Evolutionary conservation across 2,113 vertebrate genomes (phyloP), one percentile per base, ranked within the genome.

Genomic region (Hippocampus comes): DNA sequence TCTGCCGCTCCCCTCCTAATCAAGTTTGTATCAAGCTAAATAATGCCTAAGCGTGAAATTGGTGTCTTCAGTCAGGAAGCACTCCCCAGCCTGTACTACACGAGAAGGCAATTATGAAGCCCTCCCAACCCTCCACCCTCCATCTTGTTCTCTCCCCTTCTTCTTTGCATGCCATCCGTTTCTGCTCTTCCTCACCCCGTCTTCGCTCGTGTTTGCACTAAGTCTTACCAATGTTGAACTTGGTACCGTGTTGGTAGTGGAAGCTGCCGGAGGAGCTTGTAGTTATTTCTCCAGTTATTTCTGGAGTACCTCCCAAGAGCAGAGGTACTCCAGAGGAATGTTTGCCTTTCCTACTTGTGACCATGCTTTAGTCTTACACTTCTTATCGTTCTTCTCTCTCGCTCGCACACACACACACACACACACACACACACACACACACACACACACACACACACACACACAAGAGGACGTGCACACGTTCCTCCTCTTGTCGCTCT

Each of bases 21-120:
- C 91, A 91, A 91, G 88, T 92, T 87, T 89, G 89, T 88, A 92
- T 91, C 89, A 90, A 90, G 88, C 89, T 86, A 90, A 92, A 91
- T 92, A 91, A 92, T 91, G 90, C 87, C 78, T 71, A 83, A 85
- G 89, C 78, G 82, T 93, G 90, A 91, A 92, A 91, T 91, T 83
- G 78, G 86, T 87, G 88, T 89, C 88, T 87, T 80, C 87, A 90
- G 88, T 89, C 82, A 87, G 86, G 87, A 91, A 88, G 86, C 89
- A 82, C 82, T 91, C 88, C 82, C 74, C 73, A 87, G 87, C 80
- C 86, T 90, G 88, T 83, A 80, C 79, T 89, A 91, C 90, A 89
- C 87, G 88, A 91, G 89, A 92, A 91, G 79, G 78, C 86, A 86
- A 89, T 90, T 87, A 89, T 79, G 75, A 70, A 42, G 60, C 73